phyloP scores from a whole-genome alignment of 2,113 vertebrate genomes.

The Petaurus breviceps region DNA sequence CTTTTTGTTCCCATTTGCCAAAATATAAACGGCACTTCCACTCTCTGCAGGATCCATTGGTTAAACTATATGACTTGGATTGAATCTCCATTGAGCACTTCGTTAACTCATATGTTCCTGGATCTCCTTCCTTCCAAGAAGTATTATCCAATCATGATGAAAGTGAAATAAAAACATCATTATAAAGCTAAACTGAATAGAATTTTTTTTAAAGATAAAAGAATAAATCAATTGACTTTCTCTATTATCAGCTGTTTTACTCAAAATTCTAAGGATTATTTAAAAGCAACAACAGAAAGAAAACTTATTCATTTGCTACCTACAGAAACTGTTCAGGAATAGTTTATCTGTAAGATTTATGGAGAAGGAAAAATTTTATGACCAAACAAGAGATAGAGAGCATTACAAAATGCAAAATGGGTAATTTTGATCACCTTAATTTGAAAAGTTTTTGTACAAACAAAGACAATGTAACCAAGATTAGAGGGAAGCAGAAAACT shows the following conservation, averaged over 20 bases:
- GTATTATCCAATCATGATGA: conserved; percentile 56
- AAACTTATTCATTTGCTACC: neutral
- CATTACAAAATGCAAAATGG: too few relatives aligned
- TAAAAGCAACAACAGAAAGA: neutral
- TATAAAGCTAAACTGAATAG: conserved; percentile 65
- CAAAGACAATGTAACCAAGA: too few relatives aligned
- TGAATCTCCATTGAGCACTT: conserved; percentile 78
- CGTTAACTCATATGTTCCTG: conserved; percentile 76
- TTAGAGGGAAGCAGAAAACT: too few relatives aligned
- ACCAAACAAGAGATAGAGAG: too few relatives aligned
- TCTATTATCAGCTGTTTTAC: conserved; percentile 58
- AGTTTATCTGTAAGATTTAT: too few relatives aligned
- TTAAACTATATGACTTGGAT: conserved; percentile 77
- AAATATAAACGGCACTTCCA: conserved; percentile 73
- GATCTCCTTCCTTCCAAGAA: conserved; percentile 67
- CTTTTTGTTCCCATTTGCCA: conserved; percentile 32
- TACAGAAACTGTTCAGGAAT: neutral
- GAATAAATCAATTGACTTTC: conserved; percentile 48
- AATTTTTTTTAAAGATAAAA: conserved; percentile 16
- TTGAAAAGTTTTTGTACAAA: too few relatives aligned
- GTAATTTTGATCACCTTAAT: too few relatives aligned
- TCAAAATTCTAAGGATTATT: conserved; percentile 40
- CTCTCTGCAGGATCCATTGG: conserved; percentile 79
- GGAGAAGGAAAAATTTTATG: too few relatives aligned
- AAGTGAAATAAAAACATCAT: conserved; percentile 55